Conservation (phyloP, 2,113 vertebrate genomes). For the Neolamprologus modestus region DNA sequence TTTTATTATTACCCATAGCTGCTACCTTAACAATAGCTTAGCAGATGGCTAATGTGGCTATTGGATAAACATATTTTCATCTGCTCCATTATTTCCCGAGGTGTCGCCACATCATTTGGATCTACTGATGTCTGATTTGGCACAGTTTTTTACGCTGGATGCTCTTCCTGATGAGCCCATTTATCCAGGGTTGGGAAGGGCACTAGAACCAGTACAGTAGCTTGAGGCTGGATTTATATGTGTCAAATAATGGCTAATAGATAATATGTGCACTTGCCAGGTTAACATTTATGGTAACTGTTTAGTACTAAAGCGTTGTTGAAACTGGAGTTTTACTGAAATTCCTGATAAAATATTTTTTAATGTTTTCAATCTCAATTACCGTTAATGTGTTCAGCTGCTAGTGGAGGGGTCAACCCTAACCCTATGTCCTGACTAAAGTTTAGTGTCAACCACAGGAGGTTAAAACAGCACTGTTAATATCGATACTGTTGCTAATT, state of each 20-base stretch:
- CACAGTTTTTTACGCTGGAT: not conserved
- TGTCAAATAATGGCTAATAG: not conserved
- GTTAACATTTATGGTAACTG: not conserved
- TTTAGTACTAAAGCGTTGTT: not conserved
- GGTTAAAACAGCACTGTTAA: not conserved
- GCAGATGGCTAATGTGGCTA: not conserved
- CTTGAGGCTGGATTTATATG: not conserved
- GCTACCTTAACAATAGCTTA: not conserved
- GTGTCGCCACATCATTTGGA: not conserved
- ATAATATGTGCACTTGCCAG: not conserved
- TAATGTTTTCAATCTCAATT: not conserved
- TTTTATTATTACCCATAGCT: not conserved
- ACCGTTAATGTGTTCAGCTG: not conserved
- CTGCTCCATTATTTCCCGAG: not conserved
- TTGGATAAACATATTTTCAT: not conserved
- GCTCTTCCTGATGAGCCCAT: not conserved
- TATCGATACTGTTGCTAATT: accelerated
- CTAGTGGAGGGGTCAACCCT: not conserved
- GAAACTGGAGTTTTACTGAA: not conserved
- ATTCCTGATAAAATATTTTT: not conserved
- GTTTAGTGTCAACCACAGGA: not conserved
- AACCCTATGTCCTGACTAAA: not conserved
- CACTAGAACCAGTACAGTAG: not conserved
- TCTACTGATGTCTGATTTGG: not conserved
- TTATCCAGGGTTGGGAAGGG: not conserved